Evolutionary conservation across 2,797 vertebrate species (phyloP).

Genomic region (Xenops minutus): DNA sequence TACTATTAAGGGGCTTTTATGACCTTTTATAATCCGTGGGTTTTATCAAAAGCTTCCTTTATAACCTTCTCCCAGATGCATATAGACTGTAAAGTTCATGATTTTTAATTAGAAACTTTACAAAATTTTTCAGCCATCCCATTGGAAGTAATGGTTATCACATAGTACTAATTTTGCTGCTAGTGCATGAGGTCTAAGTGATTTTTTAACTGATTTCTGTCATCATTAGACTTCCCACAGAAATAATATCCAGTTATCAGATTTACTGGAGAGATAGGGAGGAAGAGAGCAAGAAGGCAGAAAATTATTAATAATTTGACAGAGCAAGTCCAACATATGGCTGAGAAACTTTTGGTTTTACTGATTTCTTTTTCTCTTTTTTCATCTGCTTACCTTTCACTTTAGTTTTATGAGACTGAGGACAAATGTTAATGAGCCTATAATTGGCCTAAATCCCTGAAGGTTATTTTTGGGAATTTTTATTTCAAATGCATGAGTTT

Average conservation of each 20-base stretch:
- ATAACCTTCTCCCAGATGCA: accelerated
- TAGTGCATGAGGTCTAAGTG: background rate
- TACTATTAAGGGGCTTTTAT: background rate
- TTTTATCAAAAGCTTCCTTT: background rate
- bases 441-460: background rate
- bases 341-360: background rate
- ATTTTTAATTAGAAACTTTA: background rate
- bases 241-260: background rate
- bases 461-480: background rate
- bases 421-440: background rate
- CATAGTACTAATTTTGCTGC: background rate
- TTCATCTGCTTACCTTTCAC: background rate
- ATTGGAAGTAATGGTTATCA: background rate
- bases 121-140: background rate
- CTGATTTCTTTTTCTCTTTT: background rate
- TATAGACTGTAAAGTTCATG: background rate
- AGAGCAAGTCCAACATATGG: background rate
- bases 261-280: background rate
- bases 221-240: background rate
- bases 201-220: background rate
- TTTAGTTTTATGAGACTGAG: background rate
- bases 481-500: background rate
- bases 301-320: background rate
- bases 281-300: background rate
- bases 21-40: accelerated